phyloP scores from a whole-genome alignment of 2,113 vertebrate genomes.

The Proterorhinus semilunaris region DNA sequence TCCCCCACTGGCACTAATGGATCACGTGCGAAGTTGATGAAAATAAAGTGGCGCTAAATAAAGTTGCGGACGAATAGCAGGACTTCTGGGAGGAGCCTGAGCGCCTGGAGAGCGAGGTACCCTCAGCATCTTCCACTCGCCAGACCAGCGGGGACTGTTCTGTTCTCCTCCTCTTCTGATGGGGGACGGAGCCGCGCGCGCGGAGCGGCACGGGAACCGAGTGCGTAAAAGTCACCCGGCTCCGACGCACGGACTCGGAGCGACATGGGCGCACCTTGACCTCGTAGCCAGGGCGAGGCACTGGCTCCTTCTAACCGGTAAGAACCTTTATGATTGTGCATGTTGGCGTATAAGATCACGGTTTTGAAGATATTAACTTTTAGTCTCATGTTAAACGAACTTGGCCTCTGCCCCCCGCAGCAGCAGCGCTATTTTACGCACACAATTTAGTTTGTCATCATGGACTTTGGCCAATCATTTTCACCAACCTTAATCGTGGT shows the following conservation, averaged over 20 bases:
- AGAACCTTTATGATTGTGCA: constrained; percentile 34
- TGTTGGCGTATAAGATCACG: background rate
- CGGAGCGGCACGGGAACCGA: constrained; percentile 21
- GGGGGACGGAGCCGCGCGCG: constrained; percentile 34
- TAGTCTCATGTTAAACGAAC: too few relatives aligned
- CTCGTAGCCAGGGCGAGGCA: constrained; percentile 8
- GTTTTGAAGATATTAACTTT: background rate
- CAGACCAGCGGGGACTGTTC: constrained; percentile 38
- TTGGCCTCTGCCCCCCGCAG: background rate
- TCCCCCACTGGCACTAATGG: constrained; percentile 7
- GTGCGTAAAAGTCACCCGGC: constrained; percentile 10
- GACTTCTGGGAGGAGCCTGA: constrained; percentile 76
- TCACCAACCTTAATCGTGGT: too few relatives aligned
- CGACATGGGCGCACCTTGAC: constrained; percentile 36
- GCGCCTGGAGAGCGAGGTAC: constrained; percentile 50
- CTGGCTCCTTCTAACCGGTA: constrained; percentile 43
- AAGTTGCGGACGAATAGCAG: constrained; percentile 68
- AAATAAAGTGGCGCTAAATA: constrained; percentile 57
- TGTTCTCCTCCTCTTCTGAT: constrained; percentile 8
- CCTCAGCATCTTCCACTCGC: constrained; percentile 59
- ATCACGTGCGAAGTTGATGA: constrained; percentile 13
- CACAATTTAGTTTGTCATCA: too few relatives aligned
- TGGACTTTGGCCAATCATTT: too few relatives aligned
- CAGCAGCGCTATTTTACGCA: too few relatives aligned
- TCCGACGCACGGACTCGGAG: constrained; percentile 15